Evolutionary conservation across 2,888 invertebrate genomes (phyloP).

Genomic region (Yponomeuta evonymella): DNA sequence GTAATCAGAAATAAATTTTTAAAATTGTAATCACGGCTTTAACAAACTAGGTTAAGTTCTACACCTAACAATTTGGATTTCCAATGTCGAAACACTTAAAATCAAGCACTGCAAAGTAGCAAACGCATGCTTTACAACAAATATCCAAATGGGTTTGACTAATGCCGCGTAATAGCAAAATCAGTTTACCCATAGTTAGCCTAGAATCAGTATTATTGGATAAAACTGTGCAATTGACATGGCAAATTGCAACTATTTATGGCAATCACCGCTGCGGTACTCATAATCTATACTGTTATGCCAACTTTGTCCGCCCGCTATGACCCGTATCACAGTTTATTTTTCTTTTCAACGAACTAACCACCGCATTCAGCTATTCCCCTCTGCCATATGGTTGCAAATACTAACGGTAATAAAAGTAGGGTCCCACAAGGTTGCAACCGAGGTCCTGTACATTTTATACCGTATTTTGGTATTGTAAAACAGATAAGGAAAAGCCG

Average conservation of each 20-base stretch:
- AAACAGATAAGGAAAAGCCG: too few species aligned
- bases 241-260: conserved; percentile 47
- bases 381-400: not conserved
- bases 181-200: conserved; percentile 25
- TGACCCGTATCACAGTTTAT: conserved; percentile 21
- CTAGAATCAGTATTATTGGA: conserved; percentile 28
- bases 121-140: not conserved
- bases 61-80: not conserved
- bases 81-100: not conserved
- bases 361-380: conserved; percentile 1
- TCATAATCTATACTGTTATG: conserved; percentile 28
- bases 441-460: not conserved
- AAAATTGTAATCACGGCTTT: not conserved
- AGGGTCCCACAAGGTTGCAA: not conserved
- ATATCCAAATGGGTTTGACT: conserved; percentile 11
- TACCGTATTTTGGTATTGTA: not conserved
- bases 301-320: conserved; percentile 25
- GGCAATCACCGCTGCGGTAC: conserved; percentile 32
- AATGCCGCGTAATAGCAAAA: conserved; percentile 25
- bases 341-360: conserved; percentile 3
- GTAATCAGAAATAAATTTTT: too few species aligned
- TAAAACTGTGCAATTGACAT: conserved; percentile 38
- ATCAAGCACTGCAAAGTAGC: too few species aligned
- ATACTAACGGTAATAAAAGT: conserved; percentile 1
- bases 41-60: not conserved